These are phyloP conservation scores for Notolepis coatsorum DNA, from an alignment of 2,797 vertebrate genomes.

Conservation along the genomic window DNA sequence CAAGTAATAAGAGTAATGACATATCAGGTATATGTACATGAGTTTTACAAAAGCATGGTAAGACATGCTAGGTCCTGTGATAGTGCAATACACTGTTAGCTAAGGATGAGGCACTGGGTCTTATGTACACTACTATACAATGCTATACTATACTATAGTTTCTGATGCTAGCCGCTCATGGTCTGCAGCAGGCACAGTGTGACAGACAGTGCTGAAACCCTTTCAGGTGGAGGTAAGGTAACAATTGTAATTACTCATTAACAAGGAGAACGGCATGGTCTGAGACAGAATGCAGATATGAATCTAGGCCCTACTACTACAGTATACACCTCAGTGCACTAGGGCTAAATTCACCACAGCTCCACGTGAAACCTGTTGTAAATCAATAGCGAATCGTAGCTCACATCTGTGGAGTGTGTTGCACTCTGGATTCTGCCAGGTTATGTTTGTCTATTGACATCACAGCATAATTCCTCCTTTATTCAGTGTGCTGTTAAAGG, in stretches of 20 bases:
- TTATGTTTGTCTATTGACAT: slow-evolving; percentile 66
- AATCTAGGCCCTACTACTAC: no score
- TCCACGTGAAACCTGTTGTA: slow-evolving; percentile 3
- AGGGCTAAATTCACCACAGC: slow-evolving; percentile 10
- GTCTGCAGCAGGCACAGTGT: not conserved
- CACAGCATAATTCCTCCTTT: slow-evolving; percentile 64
- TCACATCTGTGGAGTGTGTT: slow-evolving; percentile 30
- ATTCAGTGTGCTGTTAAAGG: slow-evolving; percentile 64
- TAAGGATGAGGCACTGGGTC: no score
- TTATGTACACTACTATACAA: no score
- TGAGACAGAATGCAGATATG: slow-evolving; percentile 4
- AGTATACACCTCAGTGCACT: slow-evolving; percentile 23
- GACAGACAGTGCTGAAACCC: not conserved
- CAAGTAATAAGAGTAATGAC: no score
- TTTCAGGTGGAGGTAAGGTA: not conserved
- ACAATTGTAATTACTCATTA: slow-evolving; percentile 44
- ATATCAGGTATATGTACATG: no score
- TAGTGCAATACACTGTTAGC: no score
- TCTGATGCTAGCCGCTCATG: not conserved
- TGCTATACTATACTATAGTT: no score
- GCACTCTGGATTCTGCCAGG: slow-evolving; percentile 44
- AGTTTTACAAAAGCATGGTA: no score
- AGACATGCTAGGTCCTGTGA: no score
- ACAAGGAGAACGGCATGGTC: slow-evolving; percentile 1
- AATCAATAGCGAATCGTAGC: slow-evolving; percentile 18